These are phyloP conservation scores for Xenentodon cancila DNA, from an alignment of 2,797 vertebrate genomes.

Conservation along the genomic window DNA sequence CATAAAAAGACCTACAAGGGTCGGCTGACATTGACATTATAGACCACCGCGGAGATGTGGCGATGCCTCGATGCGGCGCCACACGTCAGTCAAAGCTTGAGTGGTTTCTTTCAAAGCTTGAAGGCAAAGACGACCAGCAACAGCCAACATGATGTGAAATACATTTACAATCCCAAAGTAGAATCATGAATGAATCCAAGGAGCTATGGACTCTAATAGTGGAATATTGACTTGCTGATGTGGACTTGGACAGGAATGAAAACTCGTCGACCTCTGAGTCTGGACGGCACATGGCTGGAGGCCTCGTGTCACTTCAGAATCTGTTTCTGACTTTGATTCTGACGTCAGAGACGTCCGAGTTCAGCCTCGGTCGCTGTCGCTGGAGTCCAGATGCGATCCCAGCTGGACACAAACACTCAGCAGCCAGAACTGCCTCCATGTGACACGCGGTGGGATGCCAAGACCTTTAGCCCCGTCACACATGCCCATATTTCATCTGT, in stretches of 20 bases:
- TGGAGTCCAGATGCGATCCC: slow-evolving; percentile 78
- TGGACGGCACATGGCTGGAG: slow-evolving; percentile 32
- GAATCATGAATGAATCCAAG: too few relatives aligned
- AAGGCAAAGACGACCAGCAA: too few relatives aligned
- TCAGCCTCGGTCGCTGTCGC: slow-evolving; percentile 53
- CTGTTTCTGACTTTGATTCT: too few relatives aligned
- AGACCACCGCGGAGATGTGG: slow-evolving; percentile 32
- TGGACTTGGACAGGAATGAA: slow-evolving; percentile 10
- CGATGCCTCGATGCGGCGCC: not conserved
- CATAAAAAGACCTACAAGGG: slow-evolving; percentile 58
- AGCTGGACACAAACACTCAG: slow-evolving; percentile 72
- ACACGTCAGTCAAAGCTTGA: too few relatives aligned
- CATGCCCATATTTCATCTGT: too few relatives aligned
- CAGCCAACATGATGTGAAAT: too few relatives aligned
- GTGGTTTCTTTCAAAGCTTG: too few relatives aligned
- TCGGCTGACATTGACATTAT: slow-evolving; percentile 64
- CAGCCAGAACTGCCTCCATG: slow-evolving; percentile 64
- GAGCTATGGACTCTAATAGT: too few relatives aligned
- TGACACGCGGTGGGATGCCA: slow-evolving; percentile 76
- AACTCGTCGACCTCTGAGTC: slow-evolving; percentile 24
- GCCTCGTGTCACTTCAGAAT: not conserved
- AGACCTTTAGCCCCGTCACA: slow-evolving; percentile 57
- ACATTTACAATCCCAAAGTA: too few relatives aligned
- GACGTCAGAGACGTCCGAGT: slow-evolving; percentile 42
- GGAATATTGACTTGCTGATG: too few relatives aligned